A percentile compares a stretch with the other conserved stretches of the same genome.
These are phyloP conservation scores for Eristalis pertinax DNA, from an alignment of 2,888 invertebrate genomes.

Conservation along the genomic window DNA sequence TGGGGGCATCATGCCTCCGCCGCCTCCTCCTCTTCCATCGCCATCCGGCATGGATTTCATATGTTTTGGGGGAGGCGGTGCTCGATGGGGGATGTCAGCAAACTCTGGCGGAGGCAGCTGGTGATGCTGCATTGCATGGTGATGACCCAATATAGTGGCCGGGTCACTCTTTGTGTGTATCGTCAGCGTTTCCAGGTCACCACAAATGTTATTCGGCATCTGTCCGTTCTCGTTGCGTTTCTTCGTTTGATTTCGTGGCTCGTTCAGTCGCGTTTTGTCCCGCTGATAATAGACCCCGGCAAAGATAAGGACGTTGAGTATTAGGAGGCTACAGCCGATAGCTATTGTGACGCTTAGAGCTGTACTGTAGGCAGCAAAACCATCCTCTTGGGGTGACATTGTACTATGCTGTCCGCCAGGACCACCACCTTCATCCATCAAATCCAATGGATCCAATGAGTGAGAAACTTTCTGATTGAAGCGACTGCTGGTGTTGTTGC, in stretches of 20 bases:
- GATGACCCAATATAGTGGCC: slow-evolving; percentile 88
- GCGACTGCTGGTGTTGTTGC: slow-evolving; percentile 76
- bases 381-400: slow-evolving; percentile 88
- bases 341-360: slow-evolving; percentile 96
- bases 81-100: slow-evolving; percentile 89
- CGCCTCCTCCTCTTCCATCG: slow-evolving; percentile 83
- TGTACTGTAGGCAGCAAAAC: slow-evolving; percentile 94
- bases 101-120: slow-evolving; percentile 93
- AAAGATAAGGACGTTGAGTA: slow-evolving; percentile 95
- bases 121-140: slow-evolving; percentile 89
- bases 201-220: slow-evolving; percentile 94
- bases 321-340: slow-evolving; percentile 95
- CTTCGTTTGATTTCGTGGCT: slow-evolving; percentile 83
- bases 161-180: slow-evolving; percentile 86
- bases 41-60: slow-evolving; percentile 82
- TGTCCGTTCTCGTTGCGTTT: slow-evolving; percentile 92
- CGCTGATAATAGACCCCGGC: slow-evolving; percentile 97
- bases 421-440: slow-evolving; percentile 75
- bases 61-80: slow-evolving; percentile 89
- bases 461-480: slow-evolving; percentile 76
- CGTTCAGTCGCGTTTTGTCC: slow-evolving; percentile 90
- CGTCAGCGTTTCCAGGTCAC: slow-evolving; percentile 87
- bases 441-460: slow-evolving; percentile 78
- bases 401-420: slow-evolving; percentile 79
- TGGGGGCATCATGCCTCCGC: slow-evolving; percentile 87